Evolutionary conservation across 1,140 invertebrate genomes (phyloP).

Genomic region (Phortica variegata): DNA sequence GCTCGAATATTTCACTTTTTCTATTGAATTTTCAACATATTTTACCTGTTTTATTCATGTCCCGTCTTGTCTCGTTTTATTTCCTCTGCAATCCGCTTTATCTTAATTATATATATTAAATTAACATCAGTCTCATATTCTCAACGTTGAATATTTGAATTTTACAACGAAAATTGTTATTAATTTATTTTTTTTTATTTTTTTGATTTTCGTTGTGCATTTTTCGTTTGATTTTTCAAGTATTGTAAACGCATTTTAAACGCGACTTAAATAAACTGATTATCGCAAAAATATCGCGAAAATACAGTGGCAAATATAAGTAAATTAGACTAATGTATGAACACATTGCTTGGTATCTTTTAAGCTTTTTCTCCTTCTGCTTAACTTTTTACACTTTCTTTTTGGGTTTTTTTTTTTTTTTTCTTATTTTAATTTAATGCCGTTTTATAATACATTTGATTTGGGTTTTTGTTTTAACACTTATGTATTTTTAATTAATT

Average conservation of each 20-base stretch:
- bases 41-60: too few species aligned
- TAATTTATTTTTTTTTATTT: too few species aligned
- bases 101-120: too few species aligned
- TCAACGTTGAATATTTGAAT: neutral
- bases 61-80: slow-evolving; percentile 1
- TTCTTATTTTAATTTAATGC: slow-evolving; percentile 3
- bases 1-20: too few species aligned
- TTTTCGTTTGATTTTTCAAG: slow-evolving; percentile 31
- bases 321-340: slow-evolving; percentile 40
- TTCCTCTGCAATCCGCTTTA: slow-evolving; percentile 17
- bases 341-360: slow-evolving; percentile 41
- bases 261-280: slow-evolving; percentile 55
- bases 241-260: slow-evolving; percentile 46
- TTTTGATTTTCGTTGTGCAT: too few species aligned
- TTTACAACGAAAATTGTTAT: too few species aligned
- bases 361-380: too few species aligned
- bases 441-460: slow-evolving; percentile 15
- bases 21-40: too few species aligned
- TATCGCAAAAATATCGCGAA: slow-evolving; percentile 53
- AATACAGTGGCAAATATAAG: slow-evolving; percentile 49
- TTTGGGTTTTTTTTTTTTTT: slow-evolving; percentile 9
- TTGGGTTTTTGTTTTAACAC: slow-evolving; percentile 8
- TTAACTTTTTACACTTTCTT: too few species aligned
- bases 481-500: slow-evolving; percentile 19
- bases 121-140: slow-evolving; percentile 31